A percentile compares a stretch with the other conserved stretches of the same genome.
phyloP scores from a whole-genome alignment of 2,888 invertebrate genomes.

The Synergus umbraculus region DNA sequence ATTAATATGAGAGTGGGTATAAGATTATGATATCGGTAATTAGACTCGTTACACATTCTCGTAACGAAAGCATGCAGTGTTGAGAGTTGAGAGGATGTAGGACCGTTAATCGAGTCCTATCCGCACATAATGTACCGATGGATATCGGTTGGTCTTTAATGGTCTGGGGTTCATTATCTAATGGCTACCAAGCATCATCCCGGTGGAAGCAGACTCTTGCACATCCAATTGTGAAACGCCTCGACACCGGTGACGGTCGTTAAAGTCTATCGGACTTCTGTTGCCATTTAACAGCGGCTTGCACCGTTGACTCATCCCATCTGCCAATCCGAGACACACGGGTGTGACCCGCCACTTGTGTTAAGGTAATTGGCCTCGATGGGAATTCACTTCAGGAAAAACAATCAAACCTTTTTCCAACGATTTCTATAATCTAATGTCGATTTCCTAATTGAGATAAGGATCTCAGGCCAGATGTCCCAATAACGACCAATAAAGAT shows the following conservation, averaged over 20 bases:
- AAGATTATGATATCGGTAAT: slow-evolving; percentile 33
- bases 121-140: slow-evolving; percentile 55
- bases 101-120: slow-evolving; percentile 33
- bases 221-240: slow-evolving; percentile 47
- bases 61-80: neutral
- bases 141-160: slow-evolving; percentile 59
- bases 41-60: slow-evolving; percentile 29
- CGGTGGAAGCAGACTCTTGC: slow-evolving; percentile 54
- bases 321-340: slow-evolving; percentile 39
- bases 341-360: slow-evolving; percentile 29
- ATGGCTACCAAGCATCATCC: slow-evolving; percentile 56
- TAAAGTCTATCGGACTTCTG: slow-evolving; percentile 52
- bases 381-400: slow-evolving; percentile 27
- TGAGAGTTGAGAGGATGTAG: neutral
- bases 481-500: neutral
- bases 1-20: slow-evolving; percentile 27
- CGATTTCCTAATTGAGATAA: slow-evolving; percentile 12
- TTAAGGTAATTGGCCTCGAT: slow-evolving; percentile 31
- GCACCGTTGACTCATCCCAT: slow-evolving; percentile 52
- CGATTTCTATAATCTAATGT: slow-evolving; percentile 20
- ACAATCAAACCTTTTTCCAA: slow-evolving; percentile 19
- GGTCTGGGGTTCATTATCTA: slow-evolving; percentile 61
- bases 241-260: slow-evolving; percentile 57
- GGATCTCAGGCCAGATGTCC: slow-evolving; percentile 31
- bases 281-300: slow-evolving; percentile 51